phyloP scores from a whole-genome alignment of 2,113 vertebrate genomes.

The Melanotaenia duboulayi region DNA sequence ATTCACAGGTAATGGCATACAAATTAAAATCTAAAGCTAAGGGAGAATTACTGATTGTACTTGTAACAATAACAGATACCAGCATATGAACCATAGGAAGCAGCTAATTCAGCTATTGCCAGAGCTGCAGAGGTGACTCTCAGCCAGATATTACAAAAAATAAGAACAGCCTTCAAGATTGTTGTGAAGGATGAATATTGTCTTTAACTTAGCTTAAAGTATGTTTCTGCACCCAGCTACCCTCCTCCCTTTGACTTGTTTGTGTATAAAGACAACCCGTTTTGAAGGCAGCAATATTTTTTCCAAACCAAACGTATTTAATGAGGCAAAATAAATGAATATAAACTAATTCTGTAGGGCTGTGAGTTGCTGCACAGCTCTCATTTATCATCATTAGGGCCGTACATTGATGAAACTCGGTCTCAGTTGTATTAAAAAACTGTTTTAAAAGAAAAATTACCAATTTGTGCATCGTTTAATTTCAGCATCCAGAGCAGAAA shows the following conservation, averaged over 20 bases:
- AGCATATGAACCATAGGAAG: neutral
- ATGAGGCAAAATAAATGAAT: conserved; percentile 14
- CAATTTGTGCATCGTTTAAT: neutral
- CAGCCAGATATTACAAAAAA: too few relatives aligned
- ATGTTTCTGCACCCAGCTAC: neutral
- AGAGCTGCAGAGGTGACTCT: neutral
- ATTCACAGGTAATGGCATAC: neutral
- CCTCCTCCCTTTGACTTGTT: neutral
- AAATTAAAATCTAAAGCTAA: conserved; percentile 16
- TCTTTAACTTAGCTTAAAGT: neutral
- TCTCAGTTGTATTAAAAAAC: neutral
- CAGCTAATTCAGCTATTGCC: neutral
- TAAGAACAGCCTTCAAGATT: too few relatives aligned
- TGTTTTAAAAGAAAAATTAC: neutral
- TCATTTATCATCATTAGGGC: conserved; percentile 16
- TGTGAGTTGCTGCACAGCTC: neutral
- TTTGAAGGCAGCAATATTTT: conserved; percentile 6
- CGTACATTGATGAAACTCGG: neutral
- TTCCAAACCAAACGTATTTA: conserved; percentile 15
- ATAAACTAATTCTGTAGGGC: conserved; percentile 2
- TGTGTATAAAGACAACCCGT: neutral
- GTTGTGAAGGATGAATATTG: neutral
- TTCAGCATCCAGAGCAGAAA: neutral
- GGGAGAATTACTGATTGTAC: conserved; percentile 2
- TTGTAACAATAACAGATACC: neutral